Conservation (phyloP, 2,113 vertebrate species). For the Phrynocephalus versicolor region DNA sequence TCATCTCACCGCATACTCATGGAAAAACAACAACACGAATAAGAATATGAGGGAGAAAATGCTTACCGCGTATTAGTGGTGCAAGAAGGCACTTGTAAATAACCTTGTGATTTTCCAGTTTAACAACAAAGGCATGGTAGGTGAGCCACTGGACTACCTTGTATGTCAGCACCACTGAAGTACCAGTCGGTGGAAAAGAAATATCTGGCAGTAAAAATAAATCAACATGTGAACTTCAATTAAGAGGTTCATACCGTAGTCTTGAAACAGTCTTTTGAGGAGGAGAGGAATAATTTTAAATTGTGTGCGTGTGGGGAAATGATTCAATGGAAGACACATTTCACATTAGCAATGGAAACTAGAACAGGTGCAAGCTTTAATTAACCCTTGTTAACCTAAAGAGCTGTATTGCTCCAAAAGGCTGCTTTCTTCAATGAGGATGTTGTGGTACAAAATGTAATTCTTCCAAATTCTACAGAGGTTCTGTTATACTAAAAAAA, state of each 20-base stretch:
- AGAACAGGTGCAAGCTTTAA: no score
- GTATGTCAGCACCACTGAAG: slow-evolving; percentile 52
- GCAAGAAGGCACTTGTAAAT: slow-evolving; percentile 73
- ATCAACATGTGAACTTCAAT: background rate
- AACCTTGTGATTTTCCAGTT: slow-evolving; percentile 64
- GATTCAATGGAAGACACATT: fast-evolving
- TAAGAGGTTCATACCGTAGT: background rate
- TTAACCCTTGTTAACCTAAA: no score
- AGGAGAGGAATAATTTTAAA: background rate
- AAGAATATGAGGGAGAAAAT: background rate
- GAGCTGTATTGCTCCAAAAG: no score
- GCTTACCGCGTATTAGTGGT: slow-evolving; percentile 70
- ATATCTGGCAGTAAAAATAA: slow-evolving; percentile 49
- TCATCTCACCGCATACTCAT: no score
- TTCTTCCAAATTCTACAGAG: no score
- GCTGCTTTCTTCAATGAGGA: no score
- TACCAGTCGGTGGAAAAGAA: slow-evolving; percentile 41
- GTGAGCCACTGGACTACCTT: slow-evolving; percentile 76
- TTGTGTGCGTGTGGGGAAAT: no score
- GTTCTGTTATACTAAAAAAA: no score
- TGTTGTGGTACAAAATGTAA: no score
- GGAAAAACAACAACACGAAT: background rate
- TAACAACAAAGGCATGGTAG: slow-evolving; percentile 71
- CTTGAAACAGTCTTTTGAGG: background rate
- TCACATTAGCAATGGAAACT: background rate